Evolutionary conservation across 2,113 vertebrate genomes (phyloP).

Genomic region (Phainopepla nitens): DNA sequence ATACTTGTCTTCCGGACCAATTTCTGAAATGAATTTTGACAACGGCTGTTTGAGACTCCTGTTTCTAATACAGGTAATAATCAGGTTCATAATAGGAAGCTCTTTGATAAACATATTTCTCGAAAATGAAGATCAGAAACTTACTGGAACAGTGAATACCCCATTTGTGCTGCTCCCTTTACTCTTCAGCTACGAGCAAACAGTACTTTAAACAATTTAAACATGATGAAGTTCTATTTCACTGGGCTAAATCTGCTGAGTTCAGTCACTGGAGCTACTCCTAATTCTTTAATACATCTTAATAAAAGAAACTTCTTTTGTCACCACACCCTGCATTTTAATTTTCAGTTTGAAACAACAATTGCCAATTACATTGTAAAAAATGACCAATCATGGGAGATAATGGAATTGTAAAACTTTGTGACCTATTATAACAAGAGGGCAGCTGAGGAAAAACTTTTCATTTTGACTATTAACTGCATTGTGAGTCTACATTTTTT

Average conservation of each 20-base stretch:
- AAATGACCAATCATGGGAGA: background rate
- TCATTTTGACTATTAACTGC: background rate
- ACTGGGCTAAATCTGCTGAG: background rate
- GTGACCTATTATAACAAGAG: background rate
- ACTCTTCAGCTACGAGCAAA: background rate
- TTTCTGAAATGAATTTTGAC: constrained; percentile 3
- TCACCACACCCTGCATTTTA: background rate
- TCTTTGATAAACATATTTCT: background rate
- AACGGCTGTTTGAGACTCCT: background rate
- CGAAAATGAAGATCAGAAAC: background rate
- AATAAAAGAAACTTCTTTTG: background rate
- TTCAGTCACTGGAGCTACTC: background rate
- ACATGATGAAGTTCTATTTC: background rate
- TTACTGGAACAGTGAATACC: background rate
- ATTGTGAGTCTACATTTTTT: background rate
- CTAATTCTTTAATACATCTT: background rate
- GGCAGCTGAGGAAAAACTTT: background rate
- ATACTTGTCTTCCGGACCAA: background rate
- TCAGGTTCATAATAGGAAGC: background rate
- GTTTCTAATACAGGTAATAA: background rate
- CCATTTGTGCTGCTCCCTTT: background rate
- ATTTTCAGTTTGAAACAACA: background rate
- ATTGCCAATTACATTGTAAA: background rate
- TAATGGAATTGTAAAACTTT: background rate
- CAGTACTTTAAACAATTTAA: background rate